Evolutionary conservation across 2,888 invertebrate genomes (phyloP), one percentile per base, ranked within the genome.

Genomic region (Colostygia pectinataria): DNA sequence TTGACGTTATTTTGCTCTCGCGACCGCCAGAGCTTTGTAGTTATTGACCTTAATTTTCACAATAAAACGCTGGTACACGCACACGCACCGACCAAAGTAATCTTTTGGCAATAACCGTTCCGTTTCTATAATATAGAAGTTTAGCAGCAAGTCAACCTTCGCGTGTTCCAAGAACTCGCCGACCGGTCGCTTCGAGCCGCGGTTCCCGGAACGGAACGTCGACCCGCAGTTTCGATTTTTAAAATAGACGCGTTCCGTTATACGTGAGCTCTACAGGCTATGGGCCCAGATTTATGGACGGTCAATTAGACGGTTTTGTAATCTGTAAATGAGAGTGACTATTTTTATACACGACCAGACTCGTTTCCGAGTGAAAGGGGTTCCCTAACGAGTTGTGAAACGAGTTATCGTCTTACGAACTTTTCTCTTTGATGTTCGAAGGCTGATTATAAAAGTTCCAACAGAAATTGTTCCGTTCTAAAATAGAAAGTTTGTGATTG

Each of bases 221-320:
- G 74, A 74, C 68, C 74, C 68, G 58, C 68, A 70, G 77, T 74
- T 83, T 83, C 78, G 74, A 83, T 84, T 85, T 85, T 85, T 80
- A 77, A 86, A 83, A 84, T 83, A 84, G 84, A 81, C 66, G 65
- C 79, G 77, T 77, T 80, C 82, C 80, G 78, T 83, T 84, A 80
- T 65, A 74, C 71, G 59, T 63, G 63, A 58, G 62, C 61, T 63
- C 68, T 65, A 65, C 59, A 70, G 71, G 55, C 33, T 39, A 36
- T 36, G 43, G 68, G 60, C 65, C 60, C 70, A 63, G 73, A 82
- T 81, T 83, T 80, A 81, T 78, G 71, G 70, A 55, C 68, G 66
- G 69, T 74, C 74, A 78, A 80, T 83, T 80, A 79, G 71, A 68
- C 57, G 41, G 74, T 80, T 78, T 77, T 77, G 80, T 80, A 79